phyloP scores from a whole-genome alignment of 2,888 invertebrate species.

The Leucophora obtusa region DNA sequence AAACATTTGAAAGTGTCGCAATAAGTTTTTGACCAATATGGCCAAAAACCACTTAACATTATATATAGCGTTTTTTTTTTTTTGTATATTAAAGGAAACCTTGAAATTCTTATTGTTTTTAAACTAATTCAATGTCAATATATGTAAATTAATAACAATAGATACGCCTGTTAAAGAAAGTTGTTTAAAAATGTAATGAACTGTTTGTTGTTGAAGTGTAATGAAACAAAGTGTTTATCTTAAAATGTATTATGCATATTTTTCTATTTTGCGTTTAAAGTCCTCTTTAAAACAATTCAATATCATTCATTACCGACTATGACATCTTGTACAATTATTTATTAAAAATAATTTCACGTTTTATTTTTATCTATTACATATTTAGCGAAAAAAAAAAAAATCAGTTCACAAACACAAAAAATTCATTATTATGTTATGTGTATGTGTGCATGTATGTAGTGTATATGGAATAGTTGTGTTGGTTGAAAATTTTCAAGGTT shows the following conservation, averaged over 20 bases:
- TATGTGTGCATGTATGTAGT: slow-evolving; percentile 17
- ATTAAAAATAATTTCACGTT: slow-evolving; percentile 18
- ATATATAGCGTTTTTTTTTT: slow-evolving; percentile 13
- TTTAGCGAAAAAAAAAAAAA: neutral
- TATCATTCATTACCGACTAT: neutral
- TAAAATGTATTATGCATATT: neutral
- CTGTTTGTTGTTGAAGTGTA: neutral
- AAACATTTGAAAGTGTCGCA: slow-evolving; percentile 52
- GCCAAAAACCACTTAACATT: slow-evolving; percentile 14
- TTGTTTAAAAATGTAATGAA: neutral
- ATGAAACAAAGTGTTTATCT: neutral
- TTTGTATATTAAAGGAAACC: slow-evolving; percentile 66
- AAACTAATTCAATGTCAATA: slow-evolving; percentile 52
- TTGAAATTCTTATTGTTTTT: slow-evolving; percentile 57
- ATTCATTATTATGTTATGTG: neutral
- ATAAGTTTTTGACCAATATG: slow-evolving; percentile 13
- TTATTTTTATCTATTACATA: slow-evolving; percentile 32
- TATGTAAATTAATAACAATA: slow-evolving; percentile 51
- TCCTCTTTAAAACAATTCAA: neutral
- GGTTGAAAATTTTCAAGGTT: slow-evolving; percentile 54
- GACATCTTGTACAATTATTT: slow-evolving; percentile 17
- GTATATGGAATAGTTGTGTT: slow-evolving; percentile 4
- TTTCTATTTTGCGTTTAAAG: neutral
- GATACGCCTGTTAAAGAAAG: slow-evolving; percentile 7
- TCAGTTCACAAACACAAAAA: neutral